Evolutionary conservation across 2,888 invertebrate species (phyloP).

Genomic region (Acronicta aceris): DNA sequence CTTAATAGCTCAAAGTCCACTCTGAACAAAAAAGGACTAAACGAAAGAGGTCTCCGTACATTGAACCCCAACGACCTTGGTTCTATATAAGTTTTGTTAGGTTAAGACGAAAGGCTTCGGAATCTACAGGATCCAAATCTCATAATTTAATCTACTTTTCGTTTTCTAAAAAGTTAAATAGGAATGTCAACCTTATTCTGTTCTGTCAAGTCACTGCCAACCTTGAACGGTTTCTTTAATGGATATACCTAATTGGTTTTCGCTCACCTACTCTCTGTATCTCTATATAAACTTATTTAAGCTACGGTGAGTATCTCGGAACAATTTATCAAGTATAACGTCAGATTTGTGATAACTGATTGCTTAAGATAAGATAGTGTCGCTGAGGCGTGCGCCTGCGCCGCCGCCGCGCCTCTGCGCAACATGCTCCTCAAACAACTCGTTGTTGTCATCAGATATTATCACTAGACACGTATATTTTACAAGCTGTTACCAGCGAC

Average conservation of each 20-base stretch:
- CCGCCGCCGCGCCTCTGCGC: slow-evolving; percentile 29
- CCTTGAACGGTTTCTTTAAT: too few relatives aligned
- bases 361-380: slow-evolving; percentile 58
- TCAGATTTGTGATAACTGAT: slow-evolving; percentile 64
- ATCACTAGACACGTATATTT: not conserved
- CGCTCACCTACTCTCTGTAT: slow-evolving; percentile 18
- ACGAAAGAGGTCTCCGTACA: too few relatives aligned
- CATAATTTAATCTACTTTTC: too few relatives aligned
- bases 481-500: not conserved
- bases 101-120: too few relatives aligned
- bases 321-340: slow-evolving; percentile 38
- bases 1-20: too few relatives aligned
- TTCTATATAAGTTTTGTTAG: too few relatives aligned
- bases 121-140: too few relatives aligned
- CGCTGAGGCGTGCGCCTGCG: not conserved
- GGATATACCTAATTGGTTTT: not conserved
- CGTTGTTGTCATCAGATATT: not conserved
- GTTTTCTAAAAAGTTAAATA: too few relatives aligned
- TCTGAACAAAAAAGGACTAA: too few relatives aligned
- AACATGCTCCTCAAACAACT: slow-evolving; percentile 8
- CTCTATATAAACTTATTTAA: slow-evolving; percentile 1
- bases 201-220: too few relatives aligned
- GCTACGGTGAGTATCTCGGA: slow-evolving; percentile 13
- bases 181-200: too few relatives aligned
- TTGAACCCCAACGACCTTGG: too few relatives aligned